Evolutionary conservation across 2,113 vertebrate species (phyloP).

Genomic region (Gavialis gangeticus): DNA sequence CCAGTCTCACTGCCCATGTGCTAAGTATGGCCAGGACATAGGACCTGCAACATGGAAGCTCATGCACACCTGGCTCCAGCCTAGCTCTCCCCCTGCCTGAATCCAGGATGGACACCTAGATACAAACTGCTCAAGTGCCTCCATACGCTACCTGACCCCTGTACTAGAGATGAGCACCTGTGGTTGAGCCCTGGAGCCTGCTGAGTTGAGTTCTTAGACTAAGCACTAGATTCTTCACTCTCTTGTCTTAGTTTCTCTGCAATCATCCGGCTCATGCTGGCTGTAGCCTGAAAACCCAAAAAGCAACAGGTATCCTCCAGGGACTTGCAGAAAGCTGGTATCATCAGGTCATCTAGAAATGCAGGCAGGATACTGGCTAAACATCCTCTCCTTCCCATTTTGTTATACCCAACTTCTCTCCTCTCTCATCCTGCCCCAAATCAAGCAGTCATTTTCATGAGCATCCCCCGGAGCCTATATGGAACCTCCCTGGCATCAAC

Average conservation of each 20-base stretch:
- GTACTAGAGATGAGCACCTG: constrained; percentile 30
- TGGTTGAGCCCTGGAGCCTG: background rate
- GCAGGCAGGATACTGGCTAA: background rate
- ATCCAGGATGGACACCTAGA: too few relatives aligned
- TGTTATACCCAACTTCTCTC: background rate
- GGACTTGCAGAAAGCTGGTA: constrained; percentile 19
- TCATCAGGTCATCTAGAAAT: constrained; percentile 11
- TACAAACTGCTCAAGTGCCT: too few relatives aligned
- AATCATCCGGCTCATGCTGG: background rate
- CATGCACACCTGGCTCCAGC: too few relatives aligned
- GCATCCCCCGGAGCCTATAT: background rate
- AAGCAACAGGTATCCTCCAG: constrained; percentile 39
- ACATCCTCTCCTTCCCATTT: background rate
- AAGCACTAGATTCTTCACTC: constrained; percentile 22
- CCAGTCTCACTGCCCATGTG: too few relatives aligned
- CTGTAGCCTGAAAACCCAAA: background rate
- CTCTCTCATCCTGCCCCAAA: background rate
- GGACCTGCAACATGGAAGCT: too few relatives aligned
- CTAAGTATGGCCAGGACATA: too few relatives aligned
- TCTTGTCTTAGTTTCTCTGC: background rate
- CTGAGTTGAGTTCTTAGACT: constrained; percentile 49
- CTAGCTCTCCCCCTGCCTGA: too few relatives aligned
- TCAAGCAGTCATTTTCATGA: background rate
- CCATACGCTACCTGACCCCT: background rate
- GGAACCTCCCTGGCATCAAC: background rate